Evolutionary conservation across 2,888 invertebrate genomes (phyloP), one percentile per base, ranked within the genome.

Genomic region (Salticus scenicus): DNA sequence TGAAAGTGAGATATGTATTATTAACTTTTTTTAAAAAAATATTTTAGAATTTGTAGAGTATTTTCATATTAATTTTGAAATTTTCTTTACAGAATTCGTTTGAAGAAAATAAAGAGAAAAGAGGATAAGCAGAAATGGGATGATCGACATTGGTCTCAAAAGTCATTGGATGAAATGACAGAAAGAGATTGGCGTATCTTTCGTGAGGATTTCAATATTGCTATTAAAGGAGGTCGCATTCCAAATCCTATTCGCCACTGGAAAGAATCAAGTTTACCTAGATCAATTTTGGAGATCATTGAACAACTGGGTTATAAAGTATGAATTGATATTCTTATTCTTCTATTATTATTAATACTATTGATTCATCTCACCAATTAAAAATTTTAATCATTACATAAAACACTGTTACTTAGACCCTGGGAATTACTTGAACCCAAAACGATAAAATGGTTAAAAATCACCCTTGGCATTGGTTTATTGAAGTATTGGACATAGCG

Each of bases 141-240:
- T 91, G 99, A 99, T 91, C 94, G 99, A 5, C 99, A 99, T 91
- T 99, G 99, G 99, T 96, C 96, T 2, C 98, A 99, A 90, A 99
- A 99, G 91, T 94, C 94, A 12, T 92, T 95, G 0, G 94, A 95
- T 74, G 98, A 99, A 92, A 99, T 99, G 99, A 97, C 96, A 0
- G 99, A 99, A 91, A 93, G 99, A 89, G 99, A 99, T 93, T 99
- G 99, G 99, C 94, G 99, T 91, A 99, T 99, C 90, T 99, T 99
- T 91, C 94, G 98, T 88, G 99, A 99, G 92, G 99, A 99, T 92
- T 99, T 98, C 91, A 99, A 98, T 91, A 98, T 99, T 76, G 96
- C 98, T 1, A 96, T 99, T 87, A 99, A 99, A 92, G 98, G 94
- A 91, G 87, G 70, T 31, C 87, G 88, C 90, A 98, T 99, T 89